A percentile compares a stretch with the other conserved stretches of the same genome.
These are phyloP conservation scores for Nezara viridula DNA, from an alignment of 2,888 invertebrate genomes.

Conservation along the genomic window DNA sequence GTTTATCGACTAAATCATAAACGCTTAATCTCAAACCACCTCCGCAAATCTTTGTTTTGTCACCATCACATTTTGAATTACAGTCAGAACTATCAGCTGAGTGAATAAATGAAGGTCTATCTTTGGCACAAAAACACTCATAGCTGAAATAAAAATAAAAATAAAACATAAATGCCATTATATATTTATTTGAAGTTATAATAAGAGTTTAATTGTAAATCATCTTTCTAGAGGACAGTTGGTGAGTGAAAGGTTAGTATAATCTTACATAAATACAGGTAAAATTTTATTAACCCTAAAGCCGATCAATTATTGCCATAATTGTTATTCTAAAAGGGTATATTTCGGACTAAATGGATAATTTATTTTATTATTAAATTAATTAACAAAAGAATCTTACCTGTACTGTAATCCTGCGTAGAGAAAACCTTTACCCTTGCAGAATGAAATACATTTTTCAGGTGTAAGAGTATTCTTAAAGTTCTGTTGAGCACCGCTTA, in stretches of 20 bases:
- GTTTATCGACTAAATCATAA: constrained; percentile 53
- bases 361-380: not conserved
- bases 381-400: constrained; percentile 55
- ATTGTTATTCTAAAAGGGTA: no score
- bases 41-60: constrained; percentile 60
- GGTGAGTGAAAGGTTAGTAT: no score
- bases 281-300: no score
- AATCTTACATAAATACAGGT: no score
- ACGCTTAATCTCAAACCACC: constrained; percentile 60
- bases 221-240: no score
- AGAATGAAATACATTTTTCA: constrained; percentile 64
- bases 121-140: constrained; percentile 63
- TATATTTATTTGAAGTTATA: no score
- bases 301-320: no score
- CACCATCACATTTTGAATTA: constrained; percentile 59
- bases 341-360: no score
- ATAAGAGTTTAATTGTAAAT: no score
- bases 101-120: constrained; percentile 60
- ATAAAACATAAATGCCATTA: no score
- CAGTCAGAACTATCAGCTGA: constrained; percentile 61
- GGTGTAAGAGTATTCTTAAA: constrained; percentile 63
- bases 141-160: constrained; percentile 58
- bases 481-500: constrained; percentile 63
- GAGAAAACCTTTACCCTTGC: constrained; percentile 64
- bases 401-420: constrained; percentile 65